Evolutionary conservation across 2,113 vertebrate species (phyloP), one percentile per base, ranked within the genome.

Genomic region (Ceratotherium simum): DNA sequence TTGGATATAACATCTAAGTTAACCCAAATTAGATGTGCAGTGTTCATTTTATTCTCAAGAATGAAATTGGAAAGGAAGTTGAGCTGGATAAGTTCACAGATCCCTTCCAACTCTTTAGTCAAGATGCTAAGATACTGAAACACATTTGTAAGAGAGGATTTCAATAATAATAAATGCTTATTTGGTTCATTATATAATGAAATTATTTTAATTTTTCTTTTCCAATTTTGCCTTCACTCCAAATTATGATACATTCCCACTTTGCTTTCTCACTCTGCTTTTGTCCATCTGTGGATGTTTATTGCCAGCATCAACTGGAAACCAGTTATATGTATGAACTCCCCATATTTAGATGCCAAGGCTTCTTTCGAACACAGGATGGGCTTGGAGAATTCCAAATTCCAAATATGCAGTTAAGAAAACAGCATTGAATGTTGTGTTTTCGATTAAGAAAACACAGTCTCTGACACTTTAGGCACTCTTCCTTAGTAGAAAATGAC

Each of bases 381-480:
- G 95, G 83, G 51, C 84, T 84, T 98, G 95, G 98, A 98, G 93
- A 88, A 72, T 96, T 98, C 96, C 97, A 98, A 86, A 93, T 89
- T 95, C 51, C 87, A 91, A 97, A 81, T 10, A 27, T 54, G 85
- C 84, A 23, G n/a, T 97, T 76, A 82, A 56, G 96, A 93, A 85
- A 78, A 91, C 67, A 97, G 87, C 95, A 93, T 78, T 79, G 91
- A 98, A 95, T 96, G 27, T 98, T 91, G 80, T 98, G 95, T 92
- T 97, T 97, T 97, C 78, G 20, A 29, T 1, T 64, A 93, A 96
- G 89, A 95, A 97, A 95, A 65, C 87, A 93, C 69, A 75, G n/a
- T 80, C 29, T 95, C 54, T 92, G 91, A 56, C 67, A 96, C 88
- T 96, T 96, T 69, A 69, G 76, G 96, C 85, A 88, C 36, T 98